Base-by-base conservation (phyloP, 2,113 vertebrate genomes). In the Callipepla squamata region DNA sequence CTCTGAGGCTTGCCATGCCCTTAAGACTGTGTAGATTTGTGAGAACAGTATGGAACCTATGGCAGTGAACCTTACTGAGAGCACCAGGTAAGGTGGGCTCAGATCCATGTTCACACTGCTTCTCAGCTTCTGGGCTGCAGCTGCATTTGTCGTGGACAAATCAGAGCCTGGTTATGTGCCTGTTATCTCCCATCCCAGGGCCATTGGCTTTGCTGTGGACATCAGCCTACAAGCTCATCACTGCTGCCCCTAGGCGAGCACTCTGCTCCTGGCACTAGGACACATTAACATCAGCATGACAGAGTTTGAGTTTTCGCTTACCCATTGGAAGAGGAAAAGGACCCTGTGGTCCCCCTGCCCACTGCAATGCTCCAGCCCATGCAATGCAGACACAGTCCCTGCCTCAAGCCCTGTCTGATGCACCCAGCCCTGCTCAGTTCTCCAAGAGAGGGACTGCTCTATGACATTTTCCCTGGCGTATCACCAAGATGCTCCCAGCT, bases 51-150 rank as follows among this genome's bases (percentile, higher is more conserved):
- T 34, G 0, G 1, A 74, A 26, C 30, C 14, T 40, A 7, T 14
- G 47, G 19, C 7, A 10, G 47, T 3, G 28, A 75, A n/a, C 14
- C 20, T 59, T 2, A 0, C 13, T 16, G 58, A 62, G n/a, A 25
- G 15, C 23, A 62, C 10, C 21, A 51, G 17, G 59, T 30, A 68
- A 79, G 47, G 8, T 17, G 48, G 4, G 9, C 57, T 78, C n/a
- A 74, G 7, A 5, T 22, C 21, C 48, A 0, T 4, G 19, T 15
- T 63, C 18, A n/a, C 0, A 2, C 17, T 4, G 8, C 16, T 67
- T 38, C 22, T 58, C 19, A 77, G 4, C 36, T 9, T 45, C 36
- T 20, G 7, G 38, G 17, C 36, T 85, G 42, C 18, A 67, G 14
- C 16, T 89, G 58, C 28, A 20, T 85, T 23, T 72, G 58, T 15